Conservation (phyloP, 2,888 invertebrate species). For the Hypselothyrea guttata region DNA sequence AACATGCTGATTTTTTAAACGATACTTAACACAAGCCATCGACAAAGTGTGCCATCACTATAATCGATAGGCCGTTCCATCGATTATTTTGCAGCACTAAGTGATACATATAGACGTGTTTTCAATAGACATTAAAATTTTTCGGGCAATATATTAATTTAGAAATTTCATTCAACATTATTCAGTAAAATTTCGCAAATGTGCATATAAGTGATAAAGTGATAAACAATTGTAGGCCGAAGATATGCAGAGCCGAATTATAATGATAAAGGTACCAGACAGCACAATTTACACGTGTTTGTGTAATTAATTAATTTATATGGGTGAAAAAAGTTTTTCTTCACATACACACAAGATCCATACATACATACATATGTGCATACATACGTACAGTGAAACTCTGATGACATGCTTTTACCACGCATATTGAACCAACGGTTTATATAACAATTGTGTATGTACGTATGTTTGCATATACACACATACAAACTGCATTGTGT, state of each 20-base stretch:
- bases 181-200: slow-evolving; percentile 44
- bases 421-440: slow-evolving; percentile 5
- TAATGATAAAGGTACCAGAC: slow-evolving; percentile 35
- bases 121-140: slow-evolving; percentile 55
- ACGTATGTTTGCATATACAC: slow-evolving; percentile 1
- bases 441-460: slow-evolving; percentile 9
- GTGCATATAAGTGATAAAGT: slow-evolving; percentile 40
- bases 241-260: slow-evolving; percentile 38
- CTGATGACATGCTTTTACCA: background rate
- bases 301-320: slow-evolving; percentile 1
- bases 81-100: no score
- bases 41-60: no score
- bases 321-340: background rate
- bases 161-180: slow-evolving; percentile 40
- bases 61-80: no score
- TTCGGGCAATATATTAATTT: slow-evolving; percentile 49
- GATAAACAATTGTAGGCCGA: slow-evolving; percentile 18
- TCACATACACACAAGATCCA: background rate
- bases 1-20: no score
- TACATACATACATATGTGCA: no score
- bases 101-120: slow-evolving; percentile 29
- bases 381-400: no score
- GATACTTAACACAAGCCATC: no score
- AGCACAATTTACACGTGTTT: background rate
- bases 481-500: slow-evolving; percentile 14